A percentile compares a stretch with the other conserved stretches of the same genome.
phyloP scores from a whole-genome alignment of 2,888 invertebrate genomes.

The Desoria tigrina region DNA sequence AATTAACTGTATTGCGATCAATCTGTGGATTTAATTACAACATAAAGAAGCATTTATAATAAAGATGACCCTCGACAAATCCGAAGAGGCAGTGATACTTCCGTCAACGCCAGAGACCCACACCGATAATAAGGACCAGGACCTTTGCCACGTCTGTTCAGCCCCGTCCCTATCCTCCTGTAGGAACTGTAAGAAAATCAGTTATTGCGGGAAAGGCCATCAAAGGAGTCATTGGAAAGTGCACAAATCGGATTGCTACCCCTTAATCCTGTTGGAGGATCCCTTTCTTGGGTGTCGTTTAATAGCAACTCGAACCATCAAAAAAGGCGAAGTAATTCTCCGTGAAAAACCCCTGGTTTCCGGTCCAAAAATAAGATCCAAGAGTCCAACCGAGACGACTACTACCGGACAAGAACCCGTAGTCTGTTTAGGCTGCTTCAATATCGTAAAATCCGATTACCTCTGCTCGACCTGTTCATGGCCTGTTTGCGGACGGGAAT shows the following conservation, averaged over 20 bases:
- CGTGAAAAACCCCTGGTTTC: conserved; percentile 43
- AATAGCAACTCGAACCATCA: conserved; percentile 43
- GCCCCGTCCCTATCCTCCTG: conserved; percentile 30
- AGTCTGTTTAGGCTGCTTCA: conserved; percentile 38
- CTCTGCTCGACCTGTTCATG: conserved; percentile 45
- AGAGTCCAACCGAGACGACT: neutral
- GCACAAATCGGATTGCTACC: conserved; percentile 47
- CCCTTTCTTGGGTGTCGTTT: conserved; percentile 43
- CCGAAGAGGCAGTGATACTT: neutral
- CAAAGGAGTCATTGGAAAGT: conserved; percentile 46
- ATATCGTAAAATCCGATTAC: conserved; percentile 29
- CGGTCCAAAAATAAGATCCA: conserved; percentile 27
- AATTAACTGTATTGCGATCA: too few relatives aligned
- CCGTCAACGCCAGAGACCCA: conserved; percentile 24
- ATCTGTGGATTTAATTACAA: too few relatives aligned
- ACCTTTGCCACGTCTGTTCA: conserved; percentile 28
- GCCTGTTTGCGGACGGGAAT: conserved; percentile 45
- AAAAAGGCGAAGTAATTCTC: conserved; percentile 48
- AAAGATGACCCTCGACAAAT: neutral
- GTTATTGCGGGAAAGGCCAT: conserved; percentile 40
- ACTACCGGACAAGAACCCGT: conserved; percentile 8
- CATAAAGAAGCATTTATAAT: too few relatives aligned
- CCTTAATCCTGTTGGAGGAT: conserved; percentile 33
- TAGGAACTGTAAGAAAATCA: conserved; percentile 32
- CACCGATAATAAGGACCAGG: neutral